Evolutionary conservation across 2,888 invertebrate genomes (phyloP).

Genomic region (Ptychoptera albimana): DNA sequence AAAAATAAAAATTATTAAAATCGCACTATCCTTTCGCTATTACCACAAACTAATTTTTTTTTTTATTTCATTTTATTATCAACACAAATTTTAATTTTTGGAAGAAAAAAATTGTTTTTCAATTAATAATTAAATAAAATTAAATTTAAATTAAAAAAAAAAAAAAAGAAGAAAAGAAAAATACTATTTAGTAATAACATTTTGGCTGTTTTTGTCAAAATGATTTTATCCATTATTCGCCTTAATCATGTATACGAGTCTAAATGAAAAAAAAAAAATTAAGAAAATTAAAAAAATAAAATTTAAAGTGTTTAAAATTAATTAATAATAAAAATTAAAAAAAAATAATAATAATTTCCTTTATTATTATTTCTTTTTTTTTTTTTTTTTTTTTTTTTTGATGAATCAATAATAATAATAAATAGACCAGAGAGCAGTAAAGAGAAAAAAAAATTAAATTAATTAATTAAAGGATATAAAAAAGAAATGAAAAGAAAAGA

Average conservation of each 20-base stretch:
- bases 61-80: too few relatives aligned
- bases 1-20: too few relatives aligned
- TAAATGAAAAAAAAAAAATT: conserved; percentile 10
- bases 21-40: too few relatives aligned
- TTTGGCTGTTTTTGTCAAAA: conserved; percentile 8
- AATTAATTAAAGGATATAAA: background rate
- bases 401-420: too few relatives aligned
- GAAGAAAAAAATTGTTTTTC: too few relatives aligned
- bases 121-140: background rate
- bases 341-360: background rate
- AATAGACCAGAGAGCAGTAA: background rate
- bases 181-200: conserved; percentile 4
- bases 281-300: conserved; percentile 6
- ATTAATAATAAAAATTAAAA: background rate
- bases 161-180: conserved; percentile 6
- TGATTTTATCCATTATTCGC: conserved; percentile 16
- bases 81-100: too few relatives aligned
- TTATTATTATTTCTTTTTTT: background rate
- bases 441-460: conserved; percentile 10
- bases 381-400: too few relatives aligned
- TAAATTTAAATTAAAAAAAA: conserved; percentile 6
- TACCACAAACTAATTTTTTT: too few relatives aligned
- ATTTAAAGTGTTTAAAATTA: background rate
- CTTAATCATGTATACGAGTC: conserved; percentile 19
- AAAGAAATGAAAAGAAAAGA: too few relatives aligned